Conservation (phyloP, 2,113 vertebrate species). For the Vombatus ursinus region DNA sequence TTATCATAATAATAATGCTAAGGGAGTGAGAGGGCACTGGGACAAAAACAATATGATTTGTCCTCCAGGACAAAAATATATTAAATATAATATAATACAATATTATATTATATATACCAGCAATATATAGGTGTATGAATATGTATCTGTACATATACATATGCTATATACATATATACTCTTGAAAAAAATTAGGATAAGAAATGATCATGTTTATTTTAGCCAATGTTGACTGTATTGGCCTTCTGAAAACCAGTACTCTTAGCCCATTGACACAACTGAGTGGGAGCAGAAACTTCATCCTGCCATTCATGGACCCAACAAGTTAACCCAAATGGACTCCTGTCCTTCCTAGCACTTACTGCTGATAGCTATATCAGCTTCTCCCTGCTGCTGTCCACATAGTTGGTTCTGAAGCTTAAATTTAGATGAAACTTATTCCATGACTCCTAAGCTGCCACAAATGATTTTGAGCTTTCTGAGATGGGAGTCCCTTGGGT, state of each 20-base stretch:
- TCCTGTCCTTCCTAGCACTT: neutral
- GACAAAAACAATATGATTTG: neutral
- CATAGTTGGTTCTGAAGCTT: neutral
- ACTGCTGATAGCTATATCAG: accelerated
- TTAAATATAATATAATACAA: neutral
- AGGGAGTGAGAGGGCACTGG: neutral
- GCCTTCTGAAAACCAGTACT: neutral
- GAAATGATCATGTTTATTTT: neutral
- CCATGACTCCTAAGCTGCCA: neutral
- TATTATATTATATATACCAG: neutral
- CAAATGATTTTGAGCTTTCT: neutral
- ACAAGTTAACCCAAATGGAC: neutral
- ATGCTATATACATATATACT: neutral
- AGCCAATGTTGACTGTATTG: neutral
- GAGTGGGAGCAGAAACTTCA: neutral
- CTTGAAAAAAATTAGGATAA: neutral
- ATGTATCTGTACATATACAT: neutral
- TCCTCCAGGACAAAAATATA: neutral
- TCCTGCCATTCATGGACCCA: neutral
- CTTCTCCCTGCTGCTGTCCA: neutral
- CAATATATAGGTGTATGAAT: neutral
- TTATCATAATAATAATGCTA: neutral
- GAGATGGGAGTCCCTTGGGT: neutral
- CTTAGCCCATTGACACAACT: neutral
- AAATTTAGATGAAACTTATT: neutral